Percentiles rank a stretch among this genome's conserved stretches.
phyloP scores from a whole-genome alignment of 1,140 invertebrate genomes.

The Lucilia cuprina region DNA sequence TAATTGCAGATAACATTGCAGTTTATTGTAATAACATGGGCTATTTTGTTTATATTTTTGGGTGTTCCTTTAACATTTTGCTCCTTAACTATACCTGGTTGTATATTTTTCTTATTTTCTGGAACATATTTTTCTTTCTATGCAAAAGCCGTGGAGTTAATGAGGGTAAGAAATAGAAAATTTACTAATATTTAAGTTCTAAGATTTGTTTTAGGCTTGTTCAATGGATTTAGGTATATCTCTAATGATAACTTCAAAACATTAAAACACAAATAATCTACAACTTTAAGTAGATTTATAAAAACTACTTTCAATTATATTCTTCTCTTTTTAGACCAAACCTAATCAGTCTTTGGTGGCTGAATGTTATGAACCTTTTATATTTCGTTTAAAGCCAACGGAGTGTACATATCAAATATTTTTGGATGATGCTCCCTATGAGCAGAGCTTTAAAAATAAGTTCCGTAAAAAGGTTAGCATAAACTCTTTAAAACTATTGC shows the following conservation, averaged over 20 bases:
- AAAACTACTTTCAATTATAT: neutral
- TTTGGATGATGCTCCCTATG: slow-evolving; percentile 50
- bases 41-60: slow-evolving; percentile 60
- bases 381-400: slow-evolving; percentile 52
- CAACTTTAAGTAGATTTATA: too few species aligned
- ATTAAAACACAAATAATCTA: neutral
- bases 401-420: slow-evolving; percentile 58
- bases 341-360: slow-evolving; percentile 55
- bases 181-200: too few species aligned
- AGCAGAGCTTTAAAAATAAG: slow-evolving; percentile 49
- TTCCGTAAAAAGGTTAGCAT: slow-evolving; percentile 46
- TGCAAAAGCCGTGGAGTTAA: slow-evolving; percentile 56
- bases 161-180: slow-evolving; percentile 43
- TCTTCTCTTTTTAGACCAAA: slow-evolving; percentile 44
- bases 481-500: too few species aligned
- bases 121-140: slow-evolving; percentile 59
- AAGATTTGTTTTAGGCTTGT: too few species aligned
- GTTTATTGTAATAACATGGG: slow-evolving; percentile 61
- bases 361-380: slow-evolving; percentile 60
- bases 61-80: slow-evolving; percentile 58
- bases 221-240: too few species aligned
- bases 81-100: slow-evolving; percentile 55
- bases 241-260: neutral
- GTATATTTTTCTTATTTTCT: slow-evolving; percentile 53
- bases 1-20: slow-evolving; percentile 56